Percentiles rank a stretch among this genome's conserved stretches.
phyloP scores from a whole-genome alignment of 2,797 vertebrate genomes.

The Pogoniulus pusillus region DNA sequence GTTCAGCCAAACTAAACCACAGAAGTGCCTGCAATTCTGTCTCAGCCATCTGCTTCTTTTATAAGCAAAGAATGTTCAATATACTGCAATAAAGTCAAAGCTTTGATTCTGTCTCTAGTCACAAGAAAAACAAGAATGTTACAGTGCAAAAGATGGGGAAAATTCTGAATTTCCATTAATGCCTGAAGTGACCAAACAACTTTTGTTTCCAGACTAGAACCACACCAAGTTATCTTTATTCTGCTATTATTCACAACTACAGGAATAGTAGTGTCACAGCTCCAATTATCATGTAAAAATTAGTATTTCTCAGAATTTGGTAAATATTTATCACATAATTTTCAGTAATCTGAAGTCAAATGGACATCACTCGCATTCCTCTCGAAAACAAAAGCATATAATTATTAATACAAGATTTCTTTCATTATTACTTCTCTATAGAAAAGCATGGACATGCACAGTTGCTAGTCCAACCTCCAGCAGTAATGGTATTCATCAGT shows the following conservation, averaged over 20 bases:
- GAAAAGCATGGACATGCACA: slow-evolving; percentile 25
- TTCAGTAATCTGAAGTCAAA: neutral
- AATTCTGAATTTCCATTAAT: neutral
- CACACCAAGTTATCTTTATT: neutral
- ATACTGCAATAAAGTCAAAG: slow-evolving; percentile 24
- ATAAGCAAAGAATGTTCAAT: slow-evolving; percentile 5
- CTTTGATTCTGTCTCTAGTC: neutral
- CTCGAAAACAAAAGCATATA: neutral
- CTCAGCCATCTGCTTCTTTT: slow-evolving; percentile 5
- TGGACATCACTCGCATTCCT: neutral
- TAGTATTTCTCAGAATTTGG: neutral
- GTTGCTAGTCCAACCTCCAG: slow-evolving; percentile 53
- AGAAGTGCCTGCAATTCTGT: neutral
- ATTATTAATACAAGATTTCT: slow-evolving; percentile 14
- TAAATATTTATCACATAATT: neutral
- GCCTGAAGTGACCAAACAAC: neutral
- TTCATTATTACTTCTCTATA: slow-evolving; percentile 15
- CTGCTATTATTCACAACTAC: neutral
- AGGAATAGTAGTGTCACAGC: neutral
- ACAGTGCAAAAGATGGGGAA: neutral
- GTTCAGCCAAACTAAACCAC: neutral
- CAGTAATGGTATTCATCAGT: slow-evolving; percentile 64
- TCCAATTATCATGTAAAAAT: neutral
- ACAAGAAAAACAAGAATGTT: neutral
- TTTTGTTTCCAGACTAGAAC: neutral